Base-by-base conservation (phyloP, 2,888 invertebrate genomes). In the Brachypalpus laphriformis region DNA sequence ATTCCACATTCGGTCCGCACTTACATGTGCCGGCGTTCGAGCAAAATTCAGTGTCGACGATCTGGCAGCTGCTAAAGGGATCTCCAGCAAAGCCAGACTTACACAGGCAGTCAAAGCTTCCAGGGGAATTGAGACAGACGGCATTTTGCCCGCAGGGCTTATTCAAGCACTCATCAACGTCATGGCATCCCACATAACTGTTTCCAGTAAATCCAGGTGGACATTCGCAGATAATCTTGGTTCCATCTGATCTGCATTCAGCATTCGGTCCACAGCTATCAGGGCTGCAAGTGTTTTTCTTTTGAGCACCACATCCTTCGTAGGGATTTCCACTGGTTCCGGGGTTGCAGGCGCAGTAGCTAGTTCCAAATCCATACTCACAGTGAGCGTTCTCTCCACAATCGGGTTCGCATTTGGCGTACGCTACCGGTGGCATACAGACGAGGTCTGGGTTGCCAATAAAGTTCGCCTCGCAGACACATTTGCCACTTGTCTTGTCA, bases 291-390 rank as follows among this genome's bases (percentile, higher is more conserved):
- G 95, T 94, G 87, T 95, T 94, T 89, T 94, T 95, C 88, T 94
- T 94, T 87, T 95, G 94, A 18, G 94, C 93, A 9, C 95, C 94
- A 90, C 98, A 98, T 61, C 95, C 94, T 88, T 94, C 95, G 90
- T 98, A 98, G 0, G 98, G 98, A 92, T 98, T 98, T 86, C 98
- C 98, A 65, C 94, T 95, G 5, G 95, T 96, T 6, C 97, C 97
- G 65, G 95, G 94, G 91, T 97, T 95, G 90, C 98, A 98, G 87
- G 95, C 96, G 89, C 98, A 98, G 80, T 94, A 93, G 89, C 96
- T 96, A 14, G 94, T 94, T 77, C 93, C 92, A 8, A 92, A 86
- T 66, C 96, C 96, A 89, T 98, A 98, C 89, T 96, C 95, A 90
- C 98, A 98, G 89, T 98, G 97, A 1, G 97, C 96, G 90, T 97